phyloP scores from a whole-genome alignment of 1,140 invertebrate species.

The Drosophila fuyamai region DNA sequence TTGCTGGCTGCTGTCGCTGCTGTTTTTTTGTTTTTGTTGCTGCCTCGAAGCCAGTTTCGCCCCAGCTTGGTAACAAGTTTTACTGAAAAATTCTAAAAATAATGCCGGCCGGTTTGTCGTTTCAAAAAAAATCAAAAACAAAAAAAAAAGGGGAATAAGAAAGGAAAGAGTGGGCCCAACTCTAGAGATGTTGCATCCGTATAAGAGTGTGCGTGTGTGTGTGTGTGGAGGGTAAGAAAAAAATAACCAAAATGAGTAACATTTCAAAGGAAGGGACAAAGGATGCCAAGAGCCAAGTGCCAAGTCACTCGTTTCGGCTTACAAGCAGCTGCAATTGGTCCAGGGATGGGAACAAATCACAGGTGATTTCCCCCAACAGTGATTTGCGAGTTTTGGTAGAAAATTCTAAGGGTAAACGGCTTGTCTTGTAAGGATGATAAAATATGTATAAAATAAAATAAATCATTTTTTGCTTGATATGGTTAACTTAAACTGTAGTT shows the following conservation, averaged over 20 bases:
- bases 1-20: constrained; percentile 53
- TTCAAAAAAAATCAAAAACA: constrained; percentile 59
- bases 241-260: constrained; percentile 78
- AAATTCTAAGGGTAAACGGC: no score
- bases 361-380: background rate
- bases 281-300: constrained; percentile 65
- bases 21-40: constrained; percentile 31
- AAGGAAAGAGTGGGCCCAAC: constrained; percentile 58
- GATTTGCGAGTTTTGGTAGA: background rate
- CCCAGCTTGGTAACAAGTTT: constrained; percentile 74
- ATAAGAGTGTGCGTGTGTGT: constrained; percentile 7
- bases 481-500: no score
- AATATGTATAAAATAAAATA: no score
- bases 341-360: constrained; percentile 35
- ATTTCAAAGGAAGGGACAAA: constrained; percentile 71
- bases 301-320: constrained; percentile 72
- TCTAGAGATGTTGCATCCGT: constrained; percentile 48
- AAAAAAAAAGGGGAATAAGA: constrained; percentile 36
- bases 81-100: constrained; percentile 81
- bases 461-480: no score
- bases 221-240: constrained; percentile 48
- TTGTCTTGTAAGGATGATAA: no score
- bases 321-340: constrained; percentile 57
- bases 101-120: constrained; percentile 79
- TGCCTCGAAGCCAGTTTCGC: constrained; percentile 67